phyloP scores from a whole-genome alignment of 2,797 vertebrate species.

The Tangara arthus region DNA sequence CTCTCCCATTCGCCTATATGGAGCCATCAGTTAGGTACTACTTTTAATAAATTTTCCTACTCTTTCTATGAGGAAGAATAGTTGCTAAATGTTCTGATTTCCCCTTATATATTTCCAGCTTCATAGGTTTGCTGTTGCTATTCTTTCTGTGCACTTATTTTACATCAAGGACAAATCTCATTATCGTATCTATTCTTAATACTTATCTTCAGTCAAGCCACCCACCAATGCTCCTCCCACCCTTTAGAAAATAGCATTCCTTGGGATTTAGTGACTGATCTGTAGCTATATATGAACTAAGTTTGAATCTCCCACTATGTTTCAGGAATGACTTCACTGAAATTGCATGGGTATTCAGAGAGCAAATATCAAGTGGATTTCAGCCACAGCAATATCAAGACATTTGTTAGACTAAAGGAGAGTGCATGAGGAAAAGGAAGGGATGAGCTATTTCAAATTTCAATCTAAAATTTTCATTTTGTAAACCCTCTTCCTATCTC shows the following conservation, averaged over 20 bases:
- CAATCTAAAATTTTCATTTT: neutral
- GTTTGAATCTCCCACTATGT: neutral
- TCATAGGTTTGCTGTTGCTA: neutral
- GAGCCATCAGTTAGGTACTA: neutral
- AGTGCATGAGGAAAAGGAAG: neutral
- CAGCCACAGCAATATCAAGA: neutral
- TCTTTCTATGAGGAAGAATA: neutral
- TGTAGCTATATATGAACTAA: neutral
- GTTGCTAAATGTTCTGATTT: neutral
- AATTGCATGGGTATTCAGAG: neutral
- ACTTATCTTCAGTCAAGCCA: neutral
- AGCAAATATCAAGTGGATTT: neutral
- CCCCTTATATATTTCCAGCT: neutral
- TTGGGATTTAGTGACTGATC: neutral
- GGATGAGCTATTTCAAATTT: neutral
- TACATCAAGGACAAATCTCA: neutral
- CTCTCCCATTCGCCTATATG: neutral
- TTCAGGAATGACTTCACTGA: neutral
- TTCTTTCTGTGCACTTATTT: neutral
- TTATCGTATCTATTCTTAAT: neutral
- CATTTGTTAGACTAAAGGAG: neutral
- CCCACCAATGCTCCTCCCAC: neutral
- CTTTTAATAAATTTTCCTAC: neutral
- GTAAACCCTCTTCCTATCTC: neutral
- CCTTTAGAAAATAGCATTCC: neutral